Percentiles rank a stretch among this genome's conserved stretches.
phyloP scores from a whole-genome alignment of 2,888 invertebrate genomes.

The Athetis lepigone region DNA sequence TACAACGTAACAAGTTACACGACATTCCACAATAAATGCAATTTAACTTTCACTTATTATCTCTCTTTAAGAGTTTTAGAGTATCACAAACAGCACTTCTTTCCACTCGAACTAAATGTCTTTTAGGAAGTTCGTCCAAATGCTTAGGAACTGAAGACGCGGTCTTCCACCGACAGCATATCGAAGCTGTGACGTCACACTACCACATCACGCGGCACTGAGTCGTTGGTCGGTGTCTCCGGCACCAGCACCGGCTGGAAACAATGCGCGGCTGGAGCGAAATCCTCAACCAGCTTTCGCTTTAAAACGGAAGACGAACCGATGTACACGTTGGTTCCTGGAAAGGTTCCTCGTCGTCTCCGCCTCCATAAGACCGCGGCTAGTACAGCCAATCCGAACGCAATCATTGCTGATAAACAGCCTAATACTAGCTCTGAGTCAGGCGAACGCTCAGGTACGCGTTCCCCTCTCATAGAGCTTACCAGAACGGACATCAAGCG shows the following conservation, averaged over 20 bases:
- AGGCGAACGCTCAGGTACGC: conserved; percentile 87
- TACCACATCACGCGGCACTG: conserved; percentile 89
- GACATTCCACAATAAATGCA: conserved; percentile 73
- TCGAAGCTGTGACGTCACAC: conserved; percentile 92
- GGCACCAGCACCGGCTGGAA: conserved; percentile 91
- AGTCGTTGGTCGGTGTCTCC: conserved; percentile 83
- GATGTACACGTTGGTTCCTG: conserved; percentile 91
- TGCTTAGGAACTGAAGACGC: conserved; percentile 90
- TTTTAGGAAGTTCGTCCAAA: conserved; percentile 76
- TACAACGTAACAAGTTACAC: conserved; percentile 74
- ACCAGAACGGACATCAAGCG: conserved; percentile 91
- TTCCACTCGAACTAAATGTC: conserved; percentile 74
- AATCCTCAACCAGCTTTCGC: conserved; percentile 91
- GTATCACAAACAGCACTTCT: conserved; percentile 73
- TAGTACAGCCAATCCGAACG: conserved; percentile 87
- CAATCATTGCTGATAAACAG: conserved; percentile 90
- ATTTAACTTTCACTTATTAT: conserved; percentile 74
- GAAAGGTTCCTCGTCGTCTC: conserved; percentile 89
- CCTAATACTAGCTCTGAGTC: conserved; percentile 91
- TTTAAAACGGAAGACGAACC: conserved; percentile 91
- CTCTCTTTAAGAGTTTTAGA: conserved; percentile 66
- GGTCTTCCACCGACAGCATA: conserved; percentile 90
- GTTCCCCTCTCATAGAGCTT: conserved; percentile 91
- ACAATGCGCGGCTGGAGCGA: conserved; percentile 86
- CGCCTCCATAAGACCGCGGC: conserved; percentile 90